Evolutionary conservation across 2,797 vertebrate species (phyloP).

Genomic region (Hoplostethus mediterraneus): DNA sequence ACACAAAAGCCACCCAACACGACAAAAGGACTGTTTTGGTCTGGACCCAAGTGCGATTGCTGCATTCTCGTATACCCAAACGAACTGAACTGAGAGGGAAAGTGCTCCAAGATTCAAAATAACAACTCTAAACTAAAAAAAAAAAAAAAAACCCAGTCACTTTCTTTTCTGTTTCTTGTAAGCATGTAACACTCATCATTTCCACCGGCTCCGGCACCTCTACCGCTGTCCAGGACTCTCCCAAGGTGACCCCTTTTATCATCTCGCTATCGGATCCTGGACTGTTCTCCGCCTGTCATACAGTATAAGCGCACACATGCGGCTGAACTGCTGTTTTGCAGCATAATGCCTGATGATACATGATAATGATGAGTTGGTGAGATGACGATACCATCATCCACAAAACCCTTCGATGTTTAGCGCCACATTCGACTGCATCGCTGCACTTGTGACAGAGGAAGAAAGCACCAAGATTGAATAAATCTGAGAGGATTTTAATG

Average conservation of each 20-base stretch:
- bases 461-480: too few relatives aligned
- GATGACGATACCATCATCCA: conserved; percentile 21
- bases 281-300: background rate
- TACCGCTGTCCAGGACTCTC: conserved; percentile 15
- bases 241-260: conserved; percentile 64
- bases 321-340: conserved; percentile 4
- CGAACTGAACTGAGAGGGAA: conserved; percentile 10
- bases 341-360: conserved; percentile 12
- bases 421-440: background rate
- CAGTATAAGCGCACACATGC: background rate
- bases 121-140: conserved; percentile 1
- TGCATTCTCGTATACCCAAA: conserved; percentile 8
- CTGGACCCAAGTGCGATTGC: conserved; percentile 1
- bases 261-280: conserved; percentile 24
- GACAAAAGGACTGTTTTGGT: background rate
- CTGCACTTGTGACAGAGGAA: background rate
- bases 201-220: conserved; percentile 9
- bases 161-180: background rate
- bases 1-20: too few relatives aligned
- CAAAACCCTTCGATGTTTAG: conserved; percentile 1
- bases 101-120: conserved; percentile 26
- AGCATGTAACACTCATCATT: background rate
- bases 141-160: background rate
- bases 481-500: too few relatives aligned
- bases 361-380: conserved; percentile 12